These are phyloP conservation scores for Hemibagrus wyckioides DNA, from an alignment of 2,113 vertebrate species.

Conservation along the genomic window DNA sequence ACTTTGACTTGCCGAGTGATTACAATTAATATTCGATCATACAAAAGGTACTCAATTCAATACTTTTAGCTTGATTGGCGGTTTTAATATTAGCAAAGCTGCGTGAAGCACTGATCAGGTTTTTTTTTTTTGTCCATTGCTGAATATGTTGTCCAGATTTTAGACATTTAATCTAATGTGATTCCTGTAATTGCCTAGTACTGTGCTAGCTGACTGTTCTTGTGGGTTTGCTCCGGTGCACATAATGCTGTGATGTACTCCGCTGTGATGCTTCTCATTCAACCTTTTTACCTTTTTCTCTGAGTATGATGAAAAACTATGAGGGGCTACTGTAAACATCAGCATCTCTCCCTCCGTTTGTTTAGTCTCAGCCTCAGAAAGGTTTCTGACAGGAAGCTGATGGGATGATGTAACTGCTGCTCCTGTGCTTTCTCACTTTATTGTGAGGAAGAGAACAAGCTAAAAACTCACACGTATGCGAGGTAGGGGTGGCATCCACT, in stretches of 20 bases:
- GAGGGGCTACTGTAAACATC: slow-evolving; percentile 24
- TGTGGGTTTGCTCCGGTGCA: not conserved
- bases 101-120: not conserved
- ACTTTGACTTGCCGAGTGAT: slow-evolving; percentile 53
- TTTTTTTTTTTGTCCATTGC: not conserved
- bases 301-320: slow-evolving; percentile 2
- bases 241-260: slow-evolving; percentile 16
- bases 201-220: not conserved
- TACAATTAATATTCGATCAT: slow-evolving; percentile 46
- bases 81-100: not conserved
- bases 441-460: not conserved
- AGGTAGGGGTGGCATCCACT: not conserved
- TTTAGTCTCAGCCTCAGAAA: slow-evolving; percentile 27
- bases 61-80: slow-evolving; percentile 22
- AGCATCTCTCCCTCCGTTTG: not conserved
- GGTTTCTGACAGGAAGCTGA: slow-evolving; percentile 10
- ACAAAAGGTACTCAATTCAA: slow-evolving; percentile 19
- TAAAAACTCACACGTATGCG: not conserved
- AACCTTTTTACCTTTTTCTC: not conserved
- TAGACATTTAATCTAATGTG: not conserved
- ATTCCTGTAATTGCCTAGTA: not conserved
- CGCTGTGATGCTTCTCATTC: not conserved
- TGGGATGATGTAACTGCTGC: not conserved
- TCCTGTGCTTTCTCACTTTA: not conserved
- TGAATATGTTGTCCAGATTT: not conserved